A percentile compares a stretch with the other conserved stretches of the same genome.
Conservation (phyloP, 2,797 vertebrate genomes). For the Bradypodion pumilum region DNA sequence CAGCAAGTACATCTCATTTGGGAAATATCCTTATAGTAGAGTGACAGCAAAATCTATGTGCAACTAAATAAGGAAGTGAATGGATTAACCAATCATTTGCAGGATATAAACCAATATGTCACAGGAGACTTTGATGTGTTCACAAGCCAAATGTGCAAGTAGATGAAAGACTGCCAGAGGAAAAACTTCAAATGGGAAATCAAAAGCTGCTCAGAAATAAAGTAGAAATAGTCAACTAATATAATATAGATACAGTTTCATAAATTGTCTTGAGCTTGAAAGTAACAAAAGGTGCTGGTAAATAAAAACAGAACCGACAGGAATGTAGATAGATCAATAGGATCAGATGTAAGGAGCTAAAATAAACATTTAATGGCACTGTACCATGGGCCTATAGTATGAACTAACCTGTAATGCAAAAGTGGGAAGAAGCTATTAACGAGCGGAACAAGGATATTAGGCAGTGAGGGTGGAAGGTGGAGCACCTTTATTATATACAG, state of each 20-base stretch:
- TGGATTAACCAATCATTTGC: background rate
- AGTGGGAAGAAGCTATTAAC: too few relatives aligned
- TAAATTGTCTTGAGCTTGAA: background rate
- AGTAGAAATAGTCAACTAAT: background rate
- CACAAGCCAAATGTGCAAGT: background rate
- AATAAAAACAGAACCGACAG: background rate
- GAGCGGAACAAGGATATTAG: too few relatives aligned
- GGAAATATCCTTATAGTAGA: background rate
- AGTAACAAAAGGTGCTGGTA: background rate
- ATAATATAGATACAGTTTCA: background rate
- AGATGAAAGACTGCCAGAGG: background rate
- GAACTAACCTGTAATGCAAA: background rate
- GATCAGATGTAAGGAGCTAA: background rate
- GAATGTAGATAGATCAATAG: background rate
- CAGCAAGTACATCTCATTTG: background rate
- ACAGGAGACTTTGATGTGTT: background rate
- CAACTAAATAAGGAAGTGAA: background rate
- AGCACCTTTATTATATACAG: too few relatives aligned
- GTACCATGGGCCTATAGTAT: background rate
- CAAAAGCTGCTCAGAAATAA: background rate
- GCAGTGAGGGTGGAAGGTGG: too few relatives aligned
- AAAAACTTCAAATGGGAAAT: background rate
- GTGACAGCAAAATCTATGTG: background rate
- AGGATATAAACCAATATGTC: background rate
- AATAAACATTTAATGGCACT: too few relatives aligned